phyloP scores from a whole-genome alignment of 2,113 vertebrate species.

The Rhinichthys klamathensis region DNA sequence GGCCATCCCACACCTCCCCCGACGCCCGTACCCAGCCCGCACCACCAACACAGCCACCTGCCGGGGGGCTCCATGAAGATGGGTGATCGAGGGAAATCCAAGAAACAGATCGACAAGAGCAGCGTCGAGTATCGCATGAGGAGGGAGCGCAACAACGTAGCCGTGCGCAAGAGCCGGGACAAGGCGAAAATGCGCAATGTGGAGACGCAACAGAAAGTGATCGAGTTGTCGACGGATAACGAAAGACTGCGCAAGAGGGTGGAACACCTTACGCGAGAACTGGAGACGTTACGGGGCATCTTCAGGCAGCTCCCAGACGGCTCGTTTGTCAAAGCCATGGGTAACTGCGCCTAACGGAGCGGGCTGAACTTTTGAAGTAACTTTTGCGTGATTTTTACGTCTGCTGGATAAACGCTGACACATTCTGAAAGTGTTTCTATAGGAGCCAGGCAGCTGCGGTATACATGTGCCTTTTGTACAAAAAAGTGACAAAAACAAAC shows the following conservation, averaged over 20 bases:
- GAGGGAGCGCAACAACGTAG: slow-evolving; percentile 97
- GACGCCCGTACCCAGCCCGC: slow-evolving; percentile 93
- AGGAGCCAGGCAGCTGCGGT: slow-evolving; percentile 70
- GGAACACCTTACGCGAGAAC: slow-evolving; percentile 93
- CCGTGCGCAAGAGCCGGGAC: slow-evolving; percentile 96
- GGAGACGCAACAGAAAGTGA: slow-evolving; percentile 96
- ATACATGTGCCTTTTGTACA: slow-evolving; percentile 72
- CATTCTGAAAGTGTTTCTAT: slow-evolving; percentile 59
- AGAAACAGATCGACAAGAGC: slow-evolving; percentile 93
- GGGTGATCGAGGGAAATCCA: slow-evolving; percentile 80
- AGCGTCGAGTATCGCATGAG: slow-evolving; percentile 93
- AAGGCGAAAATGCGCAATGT: slow-evolving; percentile 97
- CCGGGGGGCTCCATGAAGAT: slow-evolving; percentile 73
- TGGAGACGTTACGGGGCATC: slow-evolving; percentile 95
- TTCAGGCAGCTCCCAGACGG: slow-evolving; percentile 95
- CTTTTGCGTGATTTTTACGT: slow-evolving; percentile 55
- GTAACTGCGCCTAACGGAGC: slow-evolving; percentile 82
- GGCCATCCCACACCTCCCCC: slow-evolving; percentile 97
- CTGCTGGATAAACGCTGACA: slow-evolving; percentile 60
- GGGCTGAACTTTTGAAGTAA: slow-evolving; percentile 50
- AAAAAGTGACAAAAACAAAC: slow-evolving; percentile 39
- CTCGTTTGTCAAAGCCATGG: slow-evolving; percentile 90
- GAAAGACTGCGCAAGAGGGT: slow-evolving; percentile 93
- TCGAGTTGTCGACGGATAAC: slow-evolving; percentile 92
- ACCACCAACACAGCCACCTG: slow-evolving; percentile 73